Base-by-base conservation (phyloP, 2,797 vertebrate genomes). In the Tympanoctomys barrerae region DNA sequence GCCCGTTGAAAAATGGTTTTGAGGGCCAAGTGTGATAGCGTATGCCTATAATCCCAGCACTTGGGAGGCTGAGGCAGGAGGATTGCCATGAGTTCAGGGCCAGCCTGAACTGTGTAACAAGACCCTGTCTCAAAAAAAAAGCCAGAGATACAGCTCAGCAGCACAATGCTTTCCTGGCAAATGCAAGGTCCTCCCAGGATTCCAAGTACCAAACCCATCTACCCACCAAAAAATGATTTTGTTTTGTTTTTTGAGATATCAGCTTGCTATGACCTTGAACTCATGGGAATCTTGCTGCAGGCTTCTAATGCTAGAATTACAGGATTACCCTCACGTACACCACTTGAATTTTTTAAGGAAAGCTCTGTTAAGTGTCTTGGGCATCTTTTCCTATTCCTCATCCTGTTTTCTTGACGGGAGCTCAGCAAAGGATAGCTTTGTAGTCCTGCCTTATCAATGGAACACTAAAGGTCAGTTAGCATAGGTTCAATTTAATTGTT, bases 401-500 rank as follows among this genome's bases (percentile, higher is more conserved):
- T 28, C 9, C 62, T 85, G 8, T 78, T 88, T 92, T 61, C 21
- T 8, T 94, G 71, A 61, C 14, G 83, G 52, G 62, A 70, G 82
- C 59, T 36, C 59, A 92, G 36, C 28, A 86, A 59, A 83, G 42
- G 59, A 90, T 54, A 52, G 86, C 12, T 81, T 94, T 42, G 54
- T 94, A 92, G 68, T 87, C 78, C 59, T 90, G 26, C 46, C 39
- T 62, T 94, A 54, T 80, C 73, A 77, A 21, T 91, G 87, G 28
- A 81, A 61, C 33, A 24, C 61, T 70, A 49, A 83, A 66, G 33
- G 13, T 80, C 49, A 78, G 5, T 86, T 88, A 79, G 42, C 21
- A 57, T 73, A 79, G 83, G 36, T 39, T 71, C n/a, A 89, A 4
- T 84, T 93, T 92, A 90, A 70, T 77, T 94, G 64, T 78, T 94